These are phyloP conservation scores for Amniataba percoides DNA, from an alignment of 2,797 vertebrate species.

Conservation along the genomic window DNA sequence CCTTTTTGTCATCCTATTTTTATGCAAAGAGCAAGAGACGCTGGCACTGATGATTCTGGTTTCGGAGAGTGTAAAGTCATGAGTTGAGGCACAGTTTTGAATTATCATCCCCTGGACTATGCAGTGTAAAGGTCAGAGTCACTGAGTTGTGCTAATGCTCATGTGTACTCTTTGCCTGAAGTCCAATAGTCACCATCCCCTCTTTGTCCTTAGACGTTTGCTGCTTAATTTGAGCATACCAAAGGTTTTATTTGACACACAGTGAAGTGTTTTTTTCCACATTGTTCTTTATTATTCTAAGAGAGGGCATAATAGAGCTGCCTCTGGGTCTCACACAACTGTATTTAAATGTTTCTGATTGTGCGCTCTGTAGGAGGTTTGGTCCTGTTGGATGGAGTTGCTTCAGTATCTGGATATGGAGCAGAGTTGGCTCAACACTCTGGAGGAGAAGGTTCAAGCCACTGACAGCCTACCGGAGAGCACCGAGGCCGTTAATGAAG, in stretches of 20 bases:
- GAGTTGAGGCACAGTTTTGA: slow-evolving; percentile 29
- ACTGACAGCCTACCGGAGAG: slow-evolving; percentile 89
- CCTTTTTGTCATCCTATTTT: slow-evolving; percentile 28
- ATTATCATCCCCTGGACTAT: slow-evolving; percentile 26
- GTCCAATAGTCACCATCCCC: slow-evolving; percentile 36
- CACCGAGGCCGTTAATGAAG: slow-evolving; percentile 86
- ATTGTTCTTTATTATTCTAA: not conserved
- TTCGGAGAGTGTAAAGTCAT: slow-evolving; percentile 35
- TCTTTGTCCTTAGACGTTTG: not conserved
- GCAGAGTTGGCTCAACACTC: slow-evolving; percentile 90
- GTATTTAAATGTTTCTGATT: slow-evolving; percentile 18
- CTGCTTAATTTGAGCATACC: slow-evolving; percentile 11
- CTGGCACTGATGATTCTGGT: slow-evolving; percentile 2
- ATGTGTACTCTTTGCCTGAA: slow-evolving; percentile 42
- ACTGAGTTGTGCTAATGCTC: slow-evolving; percentile 24
- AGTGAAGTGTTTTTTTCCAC: slow-evolving; percentile 11
- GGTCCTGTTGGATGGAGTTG: slow-evolving; percentile 98
- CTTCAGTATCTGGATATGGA: slow-evolving; percentile 96
- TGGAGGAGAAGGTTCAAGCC: slow-evolving; percentile 90
- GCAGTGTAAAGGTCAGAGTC: slow-evolving; percentile 42
- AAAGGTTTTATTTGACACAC: not conserved
- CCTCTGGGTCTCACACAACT: slow-evolving; percentile 5
- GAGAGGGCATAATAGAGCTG: not conserved
- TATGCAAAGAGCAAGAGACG: slow-evolving; percentile 11
- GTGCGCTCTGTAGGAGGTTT: slow-evolving; percentile 89